Base-by-base conservation (phyloP, 2,113 vertebrate species). In the Strigops habroptila region DNA sequence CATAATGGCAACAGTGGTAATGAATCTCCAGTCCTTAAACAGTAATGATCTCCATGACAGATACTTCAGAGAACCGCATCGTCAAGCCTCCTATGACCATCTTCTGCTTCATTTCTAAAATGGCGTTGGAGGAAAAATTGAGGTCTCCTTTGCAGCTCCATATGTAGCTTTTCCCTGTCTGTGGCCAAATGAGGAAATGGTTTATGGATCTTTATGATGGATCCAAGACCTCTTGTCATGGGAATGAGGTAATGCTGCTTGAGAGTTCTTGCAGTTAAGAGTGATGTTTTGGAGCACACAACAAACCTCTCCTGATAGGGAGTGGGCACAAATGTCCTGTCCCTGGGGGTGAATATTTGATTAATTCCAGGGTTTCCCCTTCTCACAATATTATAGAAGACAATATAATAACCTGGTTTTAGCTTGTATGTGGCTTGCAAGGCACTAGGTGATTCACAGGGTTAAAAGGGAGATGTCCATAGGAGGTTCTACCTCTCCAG, bases 1-100 rank as follows among this genome's bases (percentile, higher is more conserved):
- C 62, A 23, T 92, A 89, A 52, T 83, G 79, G 81, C 91, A 97
- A 88, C 17, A 79, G 52, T 1, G 14, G 82, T 89, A 95, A 96
- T 88, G 91, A 96, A 95, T 96, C 94, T 71, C 63, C 90, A 91
- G 41, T 75, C 84, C 87, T 97, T 93, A 92, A 78, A 87, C 71
- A 62, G 49, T 48, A 80, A 94, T 75, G 84, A 88, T 90, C 59
- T 91, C 71, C 43, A 35, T 75, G 87, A 75, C 64, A 91, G 84
- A 41, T 77, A 92, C 60, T 79, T 80, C 49, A 30, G 67, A 70
- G 80, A 71, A 49, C 39, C 3, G 2, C 27, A 18, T 39, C 4
- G 25, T 90, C 91, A 91, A 76, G 43, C 59, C 75, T 91, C 62
- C 63, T 82, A 43, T 74, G 78, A 87, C 44, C 48, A 44, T 19